Base-by-base conservation (phyloP, 2,888 invertebrate species). In the Germaria angustata region DNA sequence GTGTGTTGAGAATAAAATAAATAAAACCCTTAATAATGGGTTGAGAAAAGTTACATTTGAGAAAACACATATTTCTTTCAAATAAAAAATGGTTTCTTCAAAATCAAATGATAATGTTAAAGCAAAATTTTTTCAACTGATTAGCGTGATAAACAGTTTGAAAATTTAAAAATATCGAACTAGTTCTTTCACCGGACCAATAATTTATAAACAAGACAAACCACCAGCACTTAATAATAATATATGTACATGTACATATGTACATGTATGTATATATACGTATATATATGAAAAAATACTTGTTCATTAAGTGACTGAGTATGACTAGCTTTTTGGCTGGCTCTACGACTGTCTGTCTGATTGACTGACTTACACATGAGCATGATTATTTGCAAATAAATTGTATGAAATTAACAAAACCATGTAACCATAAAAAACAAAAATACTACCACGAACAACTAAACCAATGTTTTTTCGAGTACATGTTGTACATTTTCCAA, bases 391-490 rank as follows among this genome's bases (percentile, higher is more conserved):
- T 63, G 63, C 72, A 59, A 77, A 72, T 72, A 73, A 77, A 73
- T 75, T 69, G 53, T 63, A 63, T 75, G 68, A 55, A 81, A 63
- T 77, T 77, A 77, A 77, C 72, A 68, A 81, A 81, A 59, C 39
- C 81, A 73, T 73, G 81, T 77, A 81, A 77, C 72, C 77, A 77
- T 72, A 72, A 77, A 51, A 66, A 57, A 53, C 39, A 41, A 75
- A 80, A 63, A 69, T 57, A 51, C 24, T 61, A 65, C 69, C 51
- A 63, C 53, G 61, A 72, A 57, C 49, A 49, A 49, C 8, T 22
- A 68, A 22, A 77, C 61, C 51, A 41, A 55, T 75, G 53, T 65
- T 53, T 55, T 57, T 36, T n/a, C n/a, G n/a, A n/a, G n/a, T n/a
- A n/a, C 46, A 46, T 34, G 32, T 57, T 76, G 46, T 59, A 17